Percentiles rank a stretch among this genome's conserved stretches.
Conservation (phyloP, 2,797 vertebrate species). For the Darevskia mixta region DNA sequence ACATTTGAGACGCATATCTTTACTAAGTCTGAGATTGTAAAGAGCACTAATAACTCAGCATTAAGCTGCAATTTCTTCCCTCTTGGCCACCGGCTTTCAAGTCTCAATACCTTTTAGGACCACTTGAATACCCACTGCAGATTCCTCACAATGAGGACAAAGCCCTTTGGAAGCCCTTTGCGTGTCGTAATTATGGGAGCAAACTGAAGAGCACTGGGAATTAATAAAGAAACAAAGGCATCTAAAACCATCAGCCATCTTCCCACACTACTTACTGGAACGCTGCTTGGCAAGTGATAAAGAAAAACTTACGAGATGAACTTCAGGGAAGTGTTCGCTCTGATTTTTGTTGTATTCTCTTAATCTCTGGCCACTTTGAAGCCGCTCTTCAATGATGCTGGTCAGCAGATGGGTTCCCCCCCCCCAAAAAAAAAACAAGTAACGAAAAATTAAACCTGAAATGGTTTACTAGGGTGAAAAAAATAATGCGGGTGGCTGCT, state of each 20-base stretch:
- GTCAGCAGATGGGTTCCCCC: constrained; percentile 56
- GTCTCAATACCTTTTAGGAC: constrained; percentile 18
- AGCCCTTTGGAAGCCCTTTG: constrained; percentile 22
- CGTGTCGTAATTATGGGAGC: background rate
- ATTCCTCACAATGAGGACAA: constrained; percentile 41
- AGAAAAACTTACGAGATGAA: constrained; percentile 55
- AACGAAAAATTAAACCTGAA: too few species aligned
- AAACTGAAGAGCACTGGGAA: constrained; percentile 48
- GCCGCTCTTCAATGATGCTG: constrained; percentile 51
- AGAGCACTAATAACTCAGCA: constrained; percentile 6
- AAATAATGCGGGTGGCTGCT: background rate
- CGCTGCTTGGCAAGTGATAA: constrained; percentile 63
- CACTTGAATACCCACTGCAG: constrained; percentile 48
- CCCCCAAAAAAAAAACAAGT: too few species aligned
- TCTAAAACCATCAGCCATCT: constrained; percentile 56
- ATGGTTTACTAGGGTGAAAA: background rate
- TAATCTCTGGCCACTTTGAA: constrained; percentile 58
- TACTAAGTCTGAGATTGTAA: background rate
- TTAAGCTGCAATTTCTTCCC: background rate
- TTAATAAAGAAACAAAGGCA: constrained; percentile 66
- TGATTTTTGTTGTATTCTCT: constrained; percentile 59
- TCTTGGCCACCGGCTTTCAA: background rate
- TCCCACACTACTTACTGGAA: constrained; percentile 72
- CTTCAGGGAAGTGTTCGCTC: constrained; percentile 12
- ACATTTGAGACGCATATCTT: background rate